Evolutionary conservation across 2,888 invertebrate genomes (phyloP).

Genomic region (Hirudinaria manillensis): DNA sequence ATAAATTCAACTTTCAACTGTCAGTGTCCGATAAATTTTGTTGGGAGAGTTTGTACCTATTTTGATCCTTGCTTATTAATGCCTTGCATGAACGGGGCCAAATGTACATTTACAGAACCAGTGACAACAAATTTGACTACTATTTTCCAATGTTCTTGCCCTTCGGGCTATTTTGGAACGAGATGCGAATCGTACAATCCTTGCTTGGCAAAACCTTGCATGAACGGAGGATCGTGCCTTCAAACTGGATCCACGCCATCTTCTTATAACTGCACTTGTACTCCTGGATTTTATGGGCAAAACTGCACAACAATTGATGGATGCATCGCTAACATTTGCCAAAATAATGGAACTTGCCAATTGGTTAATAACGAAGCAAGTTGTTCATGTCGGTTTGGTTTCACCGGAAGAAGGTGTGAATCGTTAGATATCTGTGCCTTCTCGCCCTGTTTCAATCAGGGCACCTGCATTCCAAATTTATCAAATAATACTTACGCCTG

Average conservation of each 20-base stretch:
- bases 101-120: conserved; percentile 5
- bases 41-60: conserved; percentile 3
- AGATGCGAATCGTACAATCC: conserved; percentile 37
- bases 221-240: conserved; percentile 41
- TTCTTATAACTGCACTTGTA: conserved; percentile 36
- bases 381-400: neutral
- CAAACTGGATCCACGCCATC: conserved; percentile 19
- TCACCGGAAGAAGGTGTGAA: neutral
- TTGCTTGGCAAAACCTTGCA: conserved; percentile 41
- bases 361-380: neutral
- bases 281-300: conserved; percentile 42
- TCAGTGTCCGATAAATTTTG: neutral
- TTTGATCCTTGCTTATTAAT: conserved; percentile 21
- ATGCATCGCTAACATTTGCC: neutral
- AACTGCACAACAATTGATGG: neutral
- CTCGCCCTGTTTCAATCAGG: conserved; percentile 42
- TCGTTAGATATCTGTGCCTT: conserved; percentile 21
- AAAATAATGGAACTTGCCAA: conserved; percentile 4
- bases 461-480: conserved; percentile 30
- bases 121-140: neutral
- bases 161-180: conserved; percentile 34
- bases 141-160: conserved; percentile 28
- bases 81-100: conserved; percentile 21
- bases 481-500: conserved; percentile 8
- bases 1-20: neutral